A percentile compares a stretch with the other conserved stretches of the same genome.
These are phyloP conservation scores for Beroe forskalii DNA, from an alignment of 37 sponge, comb jelly and placozoan species.

Conservation along the genomic window DNA sequence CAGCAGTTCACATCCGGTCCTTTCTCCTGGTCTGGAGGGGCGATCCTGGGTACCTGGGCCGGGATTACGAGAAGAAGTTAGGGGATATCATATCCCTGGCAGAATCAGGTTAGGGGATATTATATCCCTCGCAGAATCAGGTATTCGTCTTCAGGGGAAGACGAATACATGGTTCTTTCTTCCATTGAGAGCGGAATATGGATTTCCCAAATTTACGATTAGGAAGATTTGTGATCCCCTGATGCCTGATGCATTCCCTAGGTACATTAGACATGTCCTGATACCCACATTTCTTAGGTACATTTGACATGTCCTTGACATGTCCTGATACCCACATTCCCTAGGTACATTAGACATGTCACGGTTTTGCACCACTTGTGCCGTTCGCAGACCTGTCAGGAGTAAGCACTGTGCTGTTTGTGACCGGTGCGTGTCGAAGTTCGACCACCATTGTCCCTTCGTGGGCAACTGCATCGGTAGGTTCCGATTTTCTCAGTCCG, in stretches of 20 bases:
- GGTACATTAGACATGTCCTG: no score
- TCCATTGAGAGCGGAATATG: no score
- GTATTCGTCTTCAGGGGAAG: no score
- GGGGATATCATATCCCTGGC: background rate
- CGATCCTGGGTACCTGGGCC: conserved; percentile 71
- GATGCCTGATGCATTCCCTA: no score
- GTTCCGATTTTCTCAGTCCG: background rate
- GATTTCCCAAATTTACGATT: no score
- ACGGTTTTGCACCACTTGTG: conserved; percentile 83
- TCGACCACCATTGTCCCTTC: conserved; percentile 98
- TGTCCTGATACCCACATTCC: background rate
- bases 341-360: conserved; percentile 67
- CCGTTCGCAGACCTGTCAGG: conserved; percentile 80
- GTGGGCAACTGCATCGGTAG: conserved; percentile 87
- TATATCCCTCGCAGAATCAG: background rate
- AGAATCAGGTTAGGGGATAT: background rate
- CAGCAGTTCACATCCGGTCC: background rate
- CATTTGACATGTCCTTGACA: conserved; percentile 1
- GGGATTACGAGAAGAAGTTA: conserved; percentile 5
- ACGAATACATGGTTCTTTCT: no score
- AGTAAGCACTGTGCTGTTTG: conserved; percentile 94
- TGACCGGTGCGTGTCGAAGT: conserved; percentile 86
- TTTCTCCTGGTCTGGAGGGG: conserved; percentile 8
- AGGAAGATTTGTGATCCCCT: no score
- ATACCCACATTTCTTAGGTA: no score